These are phyloP conservation scores for Drosophila trapezifrons DNA, from an alignment of 1,140 invertebrate genomes.

Conservation along the genomic window DNA sequence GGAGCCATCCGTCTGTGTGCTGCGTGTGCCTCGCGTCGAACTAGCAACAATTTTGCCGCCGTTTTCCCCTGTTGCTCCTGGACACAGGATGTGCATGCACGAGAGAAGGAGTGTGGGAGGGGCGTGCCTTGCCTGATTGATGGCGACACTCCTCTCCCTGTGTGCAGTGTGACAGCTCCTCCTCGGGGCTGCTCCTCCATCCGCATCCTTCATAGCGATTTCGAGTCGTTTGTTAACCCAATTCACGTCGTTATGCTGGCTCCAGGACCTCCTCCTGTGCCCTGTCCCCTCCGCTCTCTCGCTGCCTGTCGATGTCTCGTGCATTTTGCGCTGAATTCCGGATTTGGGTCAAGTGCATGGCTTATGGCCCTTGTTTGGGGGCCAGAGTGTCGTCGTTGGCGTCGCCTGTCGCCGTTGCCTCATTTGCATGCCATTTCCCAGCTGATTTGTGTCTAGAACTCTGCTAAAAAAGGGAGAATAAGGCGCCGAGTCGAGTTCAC, in stretches of 20 bases:
- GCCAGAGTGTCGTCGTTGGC: conserved; percentile 21
- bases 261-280: conserved; percentile 17
- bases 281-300: neutral
- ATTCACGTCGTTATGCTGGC: conserved; percentile 55
- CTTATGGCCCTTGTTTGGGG: conserved; percentile 41
- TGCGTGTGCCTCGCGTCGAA: conserved; percentile 42
- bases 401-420: conserved; percentile 18
- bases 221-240: conserved; percentile 77
- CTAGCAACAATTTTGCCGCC: conserved; percentile 73
- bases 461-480: neutral
- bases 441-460: conserved; percentile 38
- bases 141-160: conserved; percentile 26
- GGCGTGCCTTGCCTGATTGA: conserved; percentile 35
- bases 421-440: conserved; percentile 47
- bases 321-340: conserved; percentile 64
- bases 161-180: conserved; percentile 7
- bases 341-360: conserved; percentile 80
- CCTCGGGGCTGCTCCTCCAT: conserved; percentile 16
- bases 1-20: conserved; percentile 29
- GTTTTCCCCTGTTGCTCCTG: conserved; percentile 63
- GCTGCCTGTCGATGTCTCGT: conserved; percentile 59
- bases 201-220: conserved; percentile 30
- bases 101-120: conserved; percentile 1
- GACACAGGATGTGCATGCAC: conserved; percentile 31
- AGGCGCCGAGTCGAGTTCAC: conserved; percentile 1